Base-by-base conservation (phyloP, 2,888 invertebrate species). In the Norana najaformis region DNA sequence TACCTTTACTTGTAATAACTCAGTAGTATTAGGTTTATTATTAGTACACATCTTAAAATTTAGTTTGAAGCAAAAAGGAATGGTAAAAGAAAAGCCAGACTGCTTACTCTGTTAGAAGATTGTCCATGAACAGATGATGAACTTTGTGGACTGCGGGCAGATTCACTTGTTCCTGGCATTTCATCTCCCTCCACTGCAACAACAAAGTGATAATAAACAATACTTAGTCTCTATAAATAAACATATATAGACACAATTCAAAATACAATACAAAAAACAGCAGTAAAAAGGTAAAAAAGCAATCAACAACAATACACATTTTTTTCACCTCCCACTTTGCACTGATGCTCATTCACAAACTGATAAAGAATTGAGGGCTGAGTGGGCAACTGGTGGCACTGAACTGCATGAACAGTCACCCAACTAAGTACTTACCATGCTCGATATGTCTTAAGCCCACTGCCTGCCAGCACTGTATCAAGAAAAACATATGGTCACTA, bases 111-210 rank as follows among this genome's bases (percentile, higher is more conserved):
- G 69, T 69, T 69, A 69, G 6, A 69, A 69, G 69, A 69, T 69
- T 69, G 69, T 69, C 69, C 69, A 69, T 69, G 69, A 69, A 8
- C 30, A 69, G 69, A n/a, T 69, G 69, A 69, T 69, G n/a, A n/a
- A 11, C 69, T 69, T n/a, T 69, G 30, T 13, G 30, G 69, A 69
- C 69, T 69, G 8, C n/a, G 69, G 69, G 69, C n/a, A 69, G 69
- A 69, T n/a, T 69, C 69, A 69, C 30, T 69, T 69, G 69, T 69
- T 69, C 69, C 69, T 69, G 69, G 69, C 69, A 69, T 69, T 69
- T 69, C 69, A 69, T 69, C 69, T 11, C 69, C 69, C 69, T 69
- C 69, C 69, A 69, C 69, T 69, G 69, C 69, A 69, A 69, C 30
- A 69, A 69, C 69, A 69, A 69, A 1, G n/a, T n/a, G n/a, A n/a